Evolutionary conservation across 2,888 invertebrate genomes (phyloP).

Genomic region (Mellilla xanthometata): DNA sequence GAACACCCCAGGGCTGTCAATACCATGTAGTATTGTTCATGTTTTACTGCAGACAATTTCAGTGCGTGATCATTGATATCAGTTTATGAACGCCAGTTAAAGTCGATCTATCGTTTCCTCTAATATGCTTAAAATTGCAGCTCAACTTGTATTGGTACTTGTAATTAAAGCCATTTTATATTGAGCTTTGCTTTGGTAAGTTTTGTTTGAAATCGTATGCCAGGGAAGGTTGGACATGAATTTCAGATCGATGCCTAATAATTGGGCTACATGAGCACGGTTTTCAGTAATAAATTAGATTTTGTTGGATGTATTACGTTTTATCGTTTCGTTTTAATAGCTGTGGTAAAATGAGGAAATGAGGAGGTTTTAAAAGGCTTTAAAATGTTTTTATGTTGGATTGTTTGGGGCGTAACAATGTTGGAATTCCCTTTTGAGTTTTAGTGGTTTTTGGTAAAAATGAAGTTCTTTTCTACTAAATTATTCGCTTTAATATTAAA

Average conservation of each 20-base stretch:
- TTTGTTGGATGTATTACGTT: conserved; percentile 24
- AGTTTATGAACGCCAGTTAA: conserved; percentile 5
- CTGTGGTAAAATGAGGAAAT: conserved; percentile 25
- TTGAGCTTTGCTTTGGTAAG: not conserved
- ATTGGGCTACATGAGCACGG: conserved; percentile 16
- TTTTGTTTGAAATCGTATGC: not conserved
- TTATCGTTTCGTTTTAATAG: conserved; percentile 26
- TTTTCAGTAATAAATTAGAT: conserved; percentile 26
- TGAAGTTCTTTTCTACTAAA: no score
- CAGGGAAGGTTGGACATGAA: not conserved
- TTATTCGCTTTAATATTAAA: no score
- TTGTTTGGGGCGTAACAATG: conserved; percentile 7
- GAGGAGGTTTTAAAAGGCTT: conserved; percentile 24
- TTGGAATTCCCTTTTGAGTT: not conserved
- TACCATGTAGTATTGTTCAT: conserved; percentile 25
- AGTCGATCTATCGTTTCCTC: not conserved
- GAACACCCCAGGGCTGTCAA: conserved; percentile 20
- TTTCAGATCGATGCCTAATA: conserved; percentile 10
- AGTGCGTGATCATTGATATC: conserved; percentile 17
- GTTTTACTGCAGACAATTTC: conserved; percentile 22
- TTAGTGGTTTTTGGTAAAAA: not conserved
- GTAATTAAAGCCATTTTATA: not conserved
- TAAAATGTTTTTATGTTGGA: conserved; percentile 15
- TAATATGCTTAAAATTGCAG: not conserved
- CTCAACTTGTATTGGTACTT: not conserved